phyloP scores from a whole-genome alignment of 2,113 vertebrate species.

The Oncorhynchus masou region DNA sequence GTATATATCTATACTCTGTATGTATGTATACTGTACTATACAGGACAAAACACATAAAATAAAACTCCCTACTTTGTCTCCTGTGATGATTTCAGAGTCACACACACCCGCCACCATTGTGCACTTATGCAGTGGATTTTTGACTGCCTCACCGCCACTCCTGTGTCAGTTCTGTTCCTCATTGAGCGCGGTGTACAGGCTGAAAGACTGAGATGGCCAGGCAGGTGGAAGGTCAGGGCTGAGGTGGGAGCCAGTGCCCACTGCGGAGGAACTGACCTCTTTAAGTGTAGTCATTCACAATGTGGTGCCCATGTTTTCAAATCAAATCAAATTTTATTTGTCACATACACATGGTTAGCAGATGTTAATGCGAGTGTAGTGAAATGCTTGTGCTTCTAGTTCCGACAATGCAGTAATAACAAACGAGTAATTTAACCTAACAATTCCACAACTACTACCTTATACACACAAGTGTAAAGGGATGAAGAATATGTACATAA shows the following conservation, averaged over 20 bases:
- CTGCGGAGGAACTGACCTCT: slow-evolving; percentile 34
- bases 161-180: slow-evolving; percentile 53
- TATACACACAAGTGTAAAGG: too few relatives aligned
- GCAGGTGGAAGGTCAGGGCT: slow-evolving; percentile 41
- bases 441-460: too few relatives aligned
- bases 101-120: slow-evolving; percentile 71
- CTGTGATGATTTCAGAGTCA: background rate
- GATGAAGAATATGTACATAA: too few relatives aligned
- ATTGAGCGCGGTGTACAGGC: slow-evolving; percentile 77
- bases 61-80: background rate
- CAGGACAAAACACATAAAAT: background rate
- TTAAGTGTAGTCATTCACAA: background rate
- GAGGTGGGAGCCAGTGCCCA: slow-evolving; percentile 40
- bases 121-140: slow-evolving; percentile 94
- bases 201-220: slow-evolving; percentile 63
- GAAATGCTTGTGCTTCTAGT: too few relatives aligned
- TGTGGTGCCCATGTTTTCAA: background rate
- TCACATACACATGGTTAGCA: too few relatives aligned
- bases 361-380: too few relatives aligned
- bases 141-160: too few relatives aligned
- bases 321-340: too few relatives aligned
- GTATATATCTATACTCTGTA: too few relatives aligned
- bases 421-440: too few relatives aligned
- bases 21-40: background rate
- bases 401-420: too few relatives aligned